These are phyloP conservation scores for Champsocephalus esox DNA, from an alignment of 2,797 vertebrate species.

Conservation along the genomic window DNA sequence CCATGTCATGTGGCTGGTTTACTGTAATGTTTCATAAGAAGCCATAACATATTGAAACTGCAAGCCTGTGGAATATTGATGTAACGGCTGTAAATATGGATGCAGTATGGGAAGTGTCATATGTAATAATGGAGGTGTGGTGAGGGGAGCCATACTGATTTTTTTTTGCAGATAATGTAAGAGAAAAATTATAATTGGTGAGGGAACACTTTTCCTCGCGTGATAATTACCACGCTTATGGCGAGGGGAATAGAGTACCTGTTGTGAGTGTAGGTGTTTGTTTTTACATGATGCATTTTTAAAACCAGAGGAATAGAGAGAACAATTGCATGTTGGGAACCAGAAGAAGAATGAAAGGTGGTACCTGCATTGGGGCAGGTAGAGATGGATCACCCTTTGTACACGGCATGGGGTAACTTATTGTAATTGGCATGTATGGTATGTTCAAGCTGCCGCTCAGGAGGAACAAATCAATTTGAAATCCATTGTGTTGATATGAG, in stretches of 20 bases:
- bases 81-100: slow-evolving; percentile 48
- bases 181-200: slow-evolving; percentile 74
- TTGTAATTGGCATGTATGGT: slow-evolving; percentile 79
- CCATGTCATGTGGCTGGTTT: slow-evolving; percentile 49
- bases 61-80: slow-evolving; percentile 51
- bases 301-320: slow-evolving; percentile 30
- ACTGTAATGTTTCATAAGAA: slow-evolving; percentile 44
- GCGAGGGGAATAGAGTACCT: slow-evolving; percentile 66
- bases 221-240: slow-evolving; percentile 72
- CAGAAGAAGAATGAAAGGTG: slow-evolving; percentile 7
- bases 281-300: slow-evolving; percentile 39
- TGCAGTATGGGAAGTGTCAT: slow-evolving; percentile 48
- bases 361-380: slow-evolving; percentile 30
- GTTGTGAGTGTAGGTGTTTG: slow-evolving; percentile 61
- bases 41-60: slow-evolving; percentile 24
- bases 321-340: slow-evolving; percentile 14
- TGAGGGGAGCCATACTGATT: slow-evolving; percentile 44
- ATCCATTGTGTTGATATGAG: slow-evolving; percentile 71
- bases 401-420: slow-evolving; percentile 51
- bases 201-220: slow-evolving; percentile 68
- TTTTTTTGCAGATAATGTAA: slow-evolving; percentile 53
- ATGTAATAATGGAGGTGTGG: slow-evolving; percentile 34
- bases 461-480: slow-evolving; percentile 80
- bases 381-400: slow-evolving; percentile 47
- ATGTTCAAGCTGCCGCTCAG: slow-evolving; percentile 66